phyloP scores from a whole-genome alignment of 2,888 invertebrate species.

The Azorinus chamasolen region DNA sequence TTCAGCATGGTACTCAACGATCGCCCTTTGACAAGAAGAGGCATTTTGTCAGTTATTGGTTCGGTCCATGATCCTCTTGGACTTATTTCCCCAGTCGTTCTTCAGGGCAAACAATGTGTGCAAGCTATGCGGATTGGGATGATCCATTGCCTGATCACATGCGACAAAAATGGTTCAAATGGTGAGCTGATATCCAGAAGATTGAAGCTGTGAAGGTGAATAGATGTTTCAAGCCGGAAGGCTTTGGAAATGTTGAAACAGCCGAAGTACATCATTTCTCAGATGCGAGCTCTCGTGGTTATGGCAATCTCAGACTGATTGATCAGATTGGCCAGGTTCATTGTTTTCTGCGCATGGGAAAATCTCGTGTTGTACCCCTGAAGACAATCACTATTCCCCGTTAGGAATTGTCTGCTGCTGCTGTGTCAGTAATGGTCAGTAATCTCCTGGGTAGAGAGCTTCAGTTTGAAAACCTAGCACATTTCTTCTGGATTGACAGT shows the following conservation, averaged over 20 bases:
- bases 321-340: constrained; percentile 26
- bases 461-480: constrained; percentile 1
- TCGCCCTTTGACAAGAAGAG: constrained; percentile 55
- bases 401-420: constrained; percentile 58
- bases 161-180: constrained; percentile 49
- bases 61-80: constrained; percentile 69
- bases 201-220: constrained; percentile 19
- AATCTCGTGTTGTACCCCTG: constrained; percentile 51
- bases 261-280: constrained; percentile 31
- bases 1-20: constrained; percentile 53
- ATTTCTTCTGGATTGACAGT: constrained; percentile 67
- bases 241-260: constrained; percentile 42
- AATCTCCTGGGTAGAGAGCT: constrained; percentile 46
- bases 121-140: constrained; percentile 69
- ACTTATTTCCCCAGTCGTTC: constrained; percentile 62
- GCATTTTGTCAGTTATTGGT: constrained; percentile 59
- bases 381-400: constrained; percentile 62
- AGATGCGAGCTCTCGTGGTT: constrained; percentile 36
- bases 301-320: constrained; percentile 56
- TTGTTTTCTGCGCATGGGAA: constrained; percentile 61
- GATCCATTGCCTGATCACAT: constrained; percentile 57
- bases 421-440: constrained; percentile 42
- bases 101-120: constrained; percentile 63
- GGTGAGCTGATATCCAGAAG: constrained; percentile 39
- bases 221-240: constrained; percentile 13